phyloP scores from a whole-genome alignment of 2,797 vertebrate species.

The Sebastes hubbsi region DNA sequence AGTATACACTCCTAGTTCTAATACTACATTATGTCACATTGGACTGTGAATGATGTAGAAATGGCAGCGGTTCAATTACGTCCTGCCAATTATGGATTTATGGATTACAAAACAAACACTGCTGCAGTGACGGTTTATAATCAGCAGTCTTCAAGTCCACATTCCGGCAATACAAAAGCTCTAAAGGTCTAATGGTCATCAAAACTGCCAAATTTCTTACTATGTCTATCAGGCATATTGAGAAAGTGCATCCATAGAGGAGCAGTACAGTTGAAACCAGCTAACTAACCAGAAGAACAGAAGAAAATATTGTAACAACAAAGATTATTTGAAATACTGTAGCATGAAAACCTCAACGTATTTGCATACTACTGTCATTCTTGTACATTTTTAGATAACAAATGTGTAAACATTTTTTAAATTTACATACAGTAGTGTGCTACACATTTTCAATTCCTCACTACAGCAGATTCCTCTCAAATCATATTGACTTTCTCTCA shows the following conservation, averaged over 20 bases:
- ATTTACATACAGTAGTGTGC: no score
- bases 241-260: not conserved
- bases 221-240: not conserved
- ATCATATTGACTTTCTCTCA: no score
- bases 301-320: no score
- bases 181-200: not conserved
- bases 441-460: no score
- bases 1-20: not conserved
- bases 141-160: not conserved
- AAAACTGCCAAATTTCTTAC: not conserved
- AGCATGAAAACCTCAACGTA: no score
- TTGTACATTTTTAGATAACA: no score
- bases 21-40: not conserved
- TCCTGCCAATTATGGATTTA: not conserved
- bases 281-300: no score
- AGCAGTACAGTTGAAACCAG: no score
- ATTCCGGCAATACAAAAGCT: not conserved
- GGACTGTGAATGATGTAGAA: not conserved
- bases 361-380: no score
- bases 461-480: no score
- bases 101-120: not conserved
- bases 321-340: no score
- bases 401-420: no score
- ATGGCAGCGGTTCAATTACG: not conserved
- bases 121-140: not conserved